Evolutionary conservation across 2,113 vertebrate species (phyloP), one percentile per base, ranked within the genome.

Genomic region (Pyxicephalus adspersus): DNA sequence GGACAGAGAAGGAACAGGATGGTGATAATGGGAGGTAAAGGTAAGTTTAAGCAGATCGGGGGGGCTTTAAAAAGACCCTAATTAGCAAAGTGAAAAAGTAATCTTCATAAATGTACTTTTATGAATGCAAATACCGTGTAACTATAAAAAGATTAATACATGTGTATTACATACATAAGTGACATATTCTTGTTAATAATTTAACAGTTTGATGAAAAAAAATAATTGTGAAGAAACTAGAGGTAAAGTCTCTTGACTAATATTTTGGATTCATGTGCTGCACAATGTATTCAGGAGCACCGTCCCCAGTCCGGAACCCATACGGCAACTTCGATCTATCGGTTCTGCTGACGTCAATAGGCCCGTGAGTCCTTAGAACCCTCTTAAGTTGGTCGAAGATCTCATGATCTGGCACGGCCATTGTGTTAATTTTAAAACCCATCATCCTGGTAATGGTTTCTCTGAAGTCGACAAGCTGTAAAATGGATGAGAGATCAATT

Each of bases 381-480:
- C 84, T 51, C n/a, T 77, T 79, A 61, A 83, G 60, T 50, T 85
- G 85, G 15, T 61, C 86, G 45, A 85, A 80, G 16, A 86, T 85
- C 84, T 83, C 73, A 22, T 87, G 84, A 83, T 86, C 81, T 60
- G 80, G 84, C 63, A 80, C 4, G 18, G 83, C 13, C 76, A 83
- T 25, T 67, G 38, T 83, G 84, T 87, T 88, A 67, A 67, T 75
- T 50, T 84, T 76, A 78, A 88, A 88, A 50, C 72, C 87, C 38
- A 86, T 79, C 71, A 85, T 87, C 72, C 86, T 89, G 5, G 0
- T 77, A 81, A 87, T 52, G 52, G 64, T 74, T 70, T 89, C 84
- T 84, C 75, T 86, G 86, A 89, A 88, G 55, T 85, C 67, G 34
- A 50, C 7, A 52, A 85, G 84, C 84, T 87, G 77, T 3, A 80